Evolutionary conservation across 2,797 vertebrate genomes (phyloP).

Genomic region (Fringilla coelebs): DNA sequence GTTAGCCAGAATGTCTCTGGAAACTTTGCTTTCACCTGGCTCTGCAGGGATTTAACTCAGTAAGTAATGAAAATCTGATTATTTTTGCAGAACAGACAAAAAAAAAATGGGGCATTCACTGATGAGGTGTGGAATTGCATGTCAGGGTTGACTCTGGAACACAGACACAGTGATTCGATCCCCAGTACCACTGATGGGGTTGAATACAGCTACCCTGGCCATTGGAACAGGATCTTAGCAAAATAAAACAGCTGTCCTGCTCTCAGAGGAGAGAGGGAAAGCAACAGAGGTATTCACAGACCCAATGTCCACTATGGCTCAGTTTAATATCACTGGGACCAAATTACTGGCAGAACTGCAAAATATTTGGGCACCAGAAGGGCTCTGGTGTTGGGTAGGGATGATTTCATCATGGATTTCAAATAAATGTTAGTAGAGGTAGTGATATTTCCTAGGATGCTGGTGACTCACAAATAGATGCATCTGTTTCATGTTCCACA

Average conservation of each 20-base stretch:
- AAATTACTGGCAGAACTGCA: not conserved
- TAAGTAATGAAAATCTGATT: conserved; percentile 50
- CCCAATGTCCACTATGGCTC: not conserved
- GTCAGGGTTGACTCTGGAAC: conserved; percentile 23
- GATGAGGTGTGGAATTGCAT: conserved; percentile 46
- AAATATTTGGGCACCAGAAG: not conserved
- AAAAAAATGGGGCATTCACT: conserved; percentile 28
- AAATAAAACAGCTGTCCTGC: conserved; percentile 4
- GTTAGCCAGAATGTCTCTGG: conserved; percentile 30
- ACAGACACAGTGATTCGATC: not conserved
- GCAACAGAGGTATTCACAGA: not conserved
- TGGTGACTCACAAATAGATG: not conserved
- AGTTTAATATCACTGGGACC: not conserved
- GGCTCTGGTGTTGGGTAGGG: not conserved
- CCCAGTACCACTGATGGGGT: not conserved
- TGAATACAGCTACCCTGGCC: not conserved
- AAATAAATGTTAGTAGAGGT: not conserved
- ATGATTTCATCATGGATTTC: conserved; percentile 4
- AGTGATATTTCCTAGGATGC: conserved; percentile 8
- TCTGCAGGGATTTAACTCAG: conserved; percentile 19
- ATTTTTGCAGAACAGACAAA: conserved; percentile 47
- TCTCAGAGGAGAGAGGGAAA: not conserved
- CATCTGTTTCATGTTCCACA: not conserved
- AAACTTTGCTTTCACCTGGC: conserved; percentile 33
- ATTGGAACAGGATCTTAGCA: not conserved